Base-by-base conservation (phyloP, 2,888 invertebrate species). In the Cecidostiba fungosa region DNA sequence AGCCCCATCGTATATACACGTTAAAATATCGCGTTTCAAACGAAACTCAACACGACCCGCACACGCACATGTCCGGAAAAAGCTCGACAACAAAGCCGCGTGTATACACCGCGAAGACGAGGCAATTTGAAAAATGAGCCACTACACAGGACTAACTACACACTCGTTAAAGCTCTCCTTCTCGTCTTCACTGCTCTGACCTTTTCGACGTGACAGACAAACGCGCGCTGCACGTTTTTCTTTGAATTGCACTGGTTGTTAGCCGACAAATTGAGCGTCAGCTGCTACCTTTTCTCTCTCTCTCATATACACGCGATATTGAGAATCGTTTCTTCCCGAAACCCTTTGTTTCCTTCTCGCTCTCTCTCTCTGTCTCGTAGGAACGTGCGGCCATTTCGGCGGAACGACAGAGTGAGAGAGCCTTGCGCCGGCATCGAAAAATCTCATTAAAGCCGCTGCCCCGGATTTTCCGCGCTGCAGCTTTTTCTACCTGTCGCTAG, bases 191-290 rank as follows among this genome's bases (percentile, higher is more conserved):
- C n/a, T n/a, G 43, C 26, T n/a, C 62, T 43, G 36, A 16, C n/a
- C 39, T 32, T 66, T 72, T 70, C 80, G 26, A 80, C 72, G 54
- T 59, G 69, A 76, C 62, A 76, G 76, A 76, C 50, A 74, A 74
- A 76, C 82, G 82, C 82, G 82, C 74, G 66, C 50, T 19, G 82
- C 76, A 77, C 77, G 54, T 72, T 77, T 59, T n/a, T 72, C 82
- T 70, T 36, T 70, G 72, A 83, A 77, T 77, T 70, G 82, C 32
- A 29, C 69, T 70, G 59, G 47, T 80, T 83, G 85, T 85, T 82
- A 82, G 77, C 74, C 78, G 80, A 85, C 85, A 79, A 87, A 82
- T 82, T 82, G 82, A 82, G 66, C 66, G 74, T 70, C 80, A 80
- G 72, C 80, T 80, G 80, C 80, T 54, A 54, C 26, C 19, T 23